phyloP scores from a whole-genome alignment of 2,797 vertebrate species.

The Coracias cyanogaster region DNA sequence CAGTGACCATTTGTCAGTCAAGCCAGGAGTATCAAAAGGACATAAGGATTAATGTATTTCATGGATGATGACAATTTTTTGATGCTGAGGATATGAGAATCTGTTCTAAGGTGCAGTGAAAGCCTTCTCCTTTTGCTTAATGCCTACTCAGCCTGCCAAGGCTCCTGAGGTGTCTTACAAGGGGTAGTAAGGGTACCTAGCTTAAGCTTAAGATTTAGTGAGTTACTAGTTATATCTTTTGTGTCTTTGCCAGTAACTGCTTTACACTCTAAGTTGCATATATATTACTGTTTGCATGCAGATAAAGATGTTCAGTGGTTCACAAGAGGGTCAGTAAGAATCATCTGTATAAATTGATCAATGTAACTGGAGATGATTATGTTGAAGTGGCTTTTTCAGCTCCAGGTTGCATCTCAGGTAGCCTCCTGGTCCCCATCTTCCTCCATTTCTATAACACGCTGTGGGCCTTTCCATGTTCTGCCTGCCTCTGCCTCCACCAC shows the following conservation, averaged over 20 bases:
- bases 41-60: background rate
- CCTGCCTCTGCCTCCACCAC: background rate
- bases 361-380: background rate
- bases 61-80: background rate
- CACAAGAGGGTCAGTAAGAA: background rate
- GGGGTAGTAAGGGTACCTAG: background rate
- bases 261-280: background rate
- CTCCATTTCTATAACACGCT: background rate
- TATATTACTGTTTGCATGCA: background rate
- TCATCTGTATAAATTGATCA: background rate
- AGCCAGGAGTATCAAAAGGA: background rate
- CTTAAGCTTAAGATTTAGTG: background rate
- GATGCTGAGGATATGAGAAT: background rate
- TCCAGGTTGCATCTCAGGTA: background rate
- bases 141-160: background rate
- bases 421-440: background rate
- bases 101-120: background rate
- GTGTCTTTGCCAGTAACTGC: background rate
- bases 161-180: background rate
- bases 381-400: background rate
- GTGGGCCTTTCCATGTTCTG: background rate
- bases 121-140: background rate
- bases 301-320: background rate
- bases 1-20: background rate
- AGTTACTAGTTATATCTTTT: background rate